Conservation (phyloP, 2,888 invertebrate genomes). For the Gasteruption jaculator region DNA sequence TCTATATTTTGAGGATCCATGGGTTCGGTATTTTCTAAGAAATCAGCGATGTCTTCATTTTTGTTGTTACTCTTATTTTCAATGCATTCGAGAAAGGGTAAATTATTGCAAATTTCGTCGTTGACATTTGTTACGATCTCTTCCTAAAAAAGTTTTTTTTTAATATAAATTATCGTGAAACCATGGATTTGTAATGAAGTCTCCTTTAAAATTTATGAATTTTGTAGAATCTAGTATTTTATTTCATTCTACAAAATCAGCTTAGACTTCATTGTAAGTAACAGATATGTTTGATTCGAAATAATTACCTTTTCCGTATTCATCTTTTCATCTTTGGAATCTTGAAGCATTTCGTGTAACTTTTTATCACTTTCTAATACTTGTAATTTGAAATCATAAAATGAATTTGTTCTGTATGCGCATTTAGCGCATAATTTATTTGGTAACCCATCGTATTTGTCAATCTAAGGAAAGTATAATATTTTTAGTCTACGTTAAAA, state of each 20-base stretch:
- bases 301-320: background rate
- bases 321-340: slow-evolving; percentile 18
- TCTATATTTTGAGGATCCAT: slow-evolving; percentile 1
- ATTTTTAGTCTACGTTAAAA: too few relatives aligned
- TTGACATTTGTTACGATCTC: too few relatives aligned
- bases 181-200: slow-evolving; percentile 4
- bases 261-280: background rate
- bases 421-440: slow-evolving; percentile 43
- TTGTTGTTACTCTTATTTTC: too few relatives aligned
- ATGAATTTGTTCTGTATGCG: slow-evolving; percentile 40
- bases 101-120: too few relatives aligned
- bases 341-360: slow-evolving; percentile 37
- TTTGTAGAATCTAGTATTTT: too few relatives aligned
- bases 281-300: background rate
- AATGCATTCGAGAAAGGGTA: too few relatives aligned
- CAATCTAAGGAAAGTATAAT: slow-evolving; percentile 30
- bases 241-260: slow-evolving; percentile 8
- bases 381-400: slow-evolving; percentile 41
- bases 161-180: too few relatives aligned
- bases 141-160: too few relatives aligned
- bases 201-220: slow-evolving; percentile 10
- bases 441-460: slow-evolving; percentile 41
- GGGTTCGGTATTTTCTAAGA: too few relatives aligned
- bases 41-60: too few relatives aligned
- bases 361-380: slow-evolving; percentile 42